These are phyloP conservation scores for Physeter macrocephalus DNA, from an alignment of 2,113 vertebrate genomes.

Conservation along the genomic window DNA sequence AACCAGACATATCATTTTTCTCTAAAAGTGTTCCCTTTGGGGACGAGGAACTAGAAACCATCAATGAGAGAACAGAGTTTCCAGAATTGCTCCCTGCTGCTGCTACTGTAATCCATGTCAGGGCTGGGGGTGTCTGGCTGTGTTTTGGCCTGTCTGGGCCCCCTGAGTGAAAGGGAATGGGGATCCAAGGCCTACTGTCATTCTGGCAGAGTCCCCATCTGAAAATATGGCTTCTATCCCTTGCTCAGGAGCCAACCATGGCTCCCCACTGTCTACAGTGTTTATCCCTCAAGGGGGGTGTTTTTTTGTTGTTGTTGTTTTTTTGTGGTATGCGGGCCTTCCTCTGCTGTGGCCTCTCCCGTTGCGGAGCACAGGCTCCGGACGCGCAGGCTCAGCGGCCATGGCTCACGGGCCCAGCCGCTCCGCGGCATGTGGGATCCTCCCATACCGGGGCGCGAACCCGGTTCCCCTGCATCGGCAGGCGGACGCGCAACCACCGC, in stretches of 20 bases:
- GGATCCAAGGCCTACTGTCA: neutral
- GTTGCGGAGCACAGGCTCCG: no score
- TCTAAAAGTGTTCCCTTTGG: neutral
- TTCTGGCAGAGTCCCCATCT: neutral
- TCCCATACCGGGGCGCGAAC: no score
- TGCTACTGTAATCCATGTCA: neutral
- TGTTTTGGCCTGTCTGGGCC: neutral
- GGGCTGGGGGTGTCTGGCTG: neutral
- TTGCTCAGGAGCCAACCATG: neutral
- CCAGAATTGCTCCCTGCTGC: neutral
- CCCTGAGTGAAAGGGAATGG: neutral
- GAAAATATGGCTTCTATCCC: neutral
- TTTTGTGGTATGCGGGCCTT: no score
- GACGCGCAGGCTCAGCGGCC: no score
- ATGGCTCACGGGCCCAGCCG: no score
- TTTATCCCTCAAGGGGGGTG: neutral
- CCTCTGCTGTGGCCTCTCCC: no score
- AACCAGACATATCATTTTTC: neutral
- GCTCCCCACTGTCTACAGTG: neutral
- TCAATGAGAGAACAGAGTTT: neutral
- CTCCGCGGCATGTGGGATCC: no score
- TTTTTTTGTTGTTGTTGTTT: no score
- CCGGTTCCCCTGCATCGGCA: no score
- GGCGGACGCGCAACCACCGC: no score
- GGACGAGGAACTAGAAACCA: neutral